Evolutionary conservation across 2,113 vertebrate species (phyloP), one percentile per base, ranked within the genome.

Genomic region (Hypomesus transpacificus): DNA sequence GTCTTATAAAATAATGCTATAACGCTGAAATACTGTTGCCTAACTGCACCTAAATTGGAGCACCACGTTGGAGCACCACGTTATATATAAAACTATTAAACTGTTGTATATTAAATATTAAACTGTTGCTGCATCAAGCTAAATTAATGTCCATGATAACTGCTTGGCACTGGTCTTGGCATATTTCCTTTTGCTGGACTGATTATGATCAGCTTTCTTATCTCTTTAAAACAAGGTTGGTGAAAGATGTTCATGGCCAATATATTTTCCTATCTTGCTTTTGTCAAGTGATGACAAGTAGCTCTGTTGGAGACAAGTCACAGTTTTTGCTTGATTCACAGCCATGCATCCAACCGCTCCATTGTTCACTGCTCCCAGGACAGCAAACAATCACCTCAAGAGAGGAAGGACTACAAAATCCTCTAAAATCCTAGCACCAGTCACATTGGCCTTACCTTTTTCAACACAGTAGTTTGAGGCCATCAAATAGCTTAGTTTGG

Each of bases 291-390:
- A 28, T 63, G 16, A 31, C 8, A 2, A 8, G 60, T 8, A 31
- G 2, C 5, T 28, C 16, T 62, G 6, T 2, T 62, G 60, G 22
- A 31, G 22, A 26, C 60, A 60, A 24, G 5, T 11, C 13, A 26
- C 24, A 56, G n/a, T 17, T 70, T 66, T 66, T 50, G 13, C 7
- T 34, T 7, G 31, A 34, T 34, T 34, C 61, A 31, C 39, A 67
- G n/a, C 14, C 6, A 18, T 89, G 88, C 86, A 39, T 83, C 89
- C 22, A 11, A 85, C 24, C 87, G 87, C 26, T 90, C 89, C 0
- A 34, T 90, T 26, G 74, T 89, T 57, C 89, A 90, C 77, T 90
- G 89, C n/a, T 82, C 83, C 3, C 73, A 66, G 22, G 70, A 87
- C 58, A 70, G 82, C 46, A 21, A 14, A 28, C 57, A 77, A 70